Evolutionary conservation across 1,140 invertebrate genomes (phyloP).

Genomic region (Whitmania pigra): DNA sequence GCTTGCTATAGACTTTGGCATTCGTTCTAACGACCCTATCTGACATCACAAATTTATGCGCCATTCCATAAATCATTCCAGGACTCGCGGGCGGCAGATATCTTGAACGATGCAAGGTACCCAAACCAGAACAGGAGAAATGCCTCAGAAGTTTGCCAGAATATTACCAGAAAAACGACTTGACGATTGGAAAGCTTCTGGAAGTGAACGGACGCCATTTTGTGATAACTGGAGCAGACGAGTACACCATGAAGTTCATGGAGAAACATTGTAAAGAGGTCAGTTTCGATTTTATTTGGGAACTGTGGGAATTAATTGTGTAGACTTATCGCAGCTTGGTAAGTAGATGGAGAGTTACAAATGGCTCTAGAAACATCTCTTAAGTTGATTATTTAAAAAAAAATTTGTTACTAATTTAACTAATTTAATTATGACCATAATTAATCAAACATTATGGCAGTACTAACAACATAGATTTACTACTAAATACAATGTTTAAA

Average conservation of each 20-base stretch:
- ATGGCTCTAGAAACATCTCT: neutral
- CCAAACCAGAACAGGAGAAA: constrained; percentile 54
- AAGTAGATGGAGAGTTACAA: neutral
- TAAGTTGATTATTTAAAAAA: no score
- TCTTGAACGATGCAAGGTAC: constrained; percentile 54
- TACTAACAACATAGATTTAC: neutral
- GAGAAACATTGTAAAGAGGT: constrained; percentile 63
- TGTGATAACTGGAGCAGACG: constrained; percentile 62
- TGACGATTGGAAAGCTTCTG: constrained; percentile 64
- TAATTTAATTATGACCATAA: neutral
- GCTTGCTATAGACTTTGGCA: no score
- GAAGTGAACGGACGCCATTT: constrained; percentile 65
- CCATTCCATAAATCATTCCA: constrained; percentile 28
- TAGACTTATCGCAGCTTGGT: neutral
- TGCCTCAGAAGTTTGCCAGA: constrained; percentile 51
- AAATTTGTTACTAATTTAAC: neutral
- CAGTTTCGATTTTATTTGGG: neutral
- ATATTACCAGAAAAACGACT: constrained; percentile 59
- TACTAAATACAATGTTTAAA: neutral
- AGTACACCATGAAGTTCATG: constrained; percentile 74
- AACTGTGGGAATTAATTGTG: neutral
- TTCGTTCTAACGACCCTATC: neutral
- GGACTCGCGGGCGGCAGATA: constrained; percentile 54
- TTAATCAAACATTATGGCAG: neutral
- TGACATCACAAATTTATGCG: neutral